Evolutionary conservation across 2,113 vertebrate species (phyloP).

Genomic region (Cinclus mexicanus): DNA sequence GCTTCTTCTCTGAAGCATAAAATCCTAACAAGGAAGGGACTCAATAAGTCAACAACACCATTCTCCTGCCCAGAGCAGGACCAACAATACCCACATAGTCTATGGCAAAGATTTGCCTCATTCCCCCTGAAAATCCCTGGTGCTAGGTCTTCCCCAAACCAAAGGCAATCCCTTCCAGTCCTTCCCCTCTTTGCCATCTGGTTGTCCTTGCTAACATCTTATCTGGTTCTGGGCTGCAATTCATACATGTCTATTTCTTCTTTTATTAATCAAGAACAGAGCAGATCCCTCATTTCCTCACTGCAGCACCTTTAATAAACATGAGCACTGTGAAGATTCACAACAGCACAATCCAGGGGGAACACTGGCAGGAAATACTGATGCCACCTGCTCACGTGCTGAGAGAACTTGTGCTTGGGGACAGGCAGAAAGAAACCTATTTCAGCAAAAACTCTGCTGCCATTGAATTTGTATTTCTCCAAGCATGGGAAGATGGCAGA

Average conservation of each 20-base stretch:
- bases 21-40: neutral
- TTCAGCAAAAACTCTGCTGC: neutral
- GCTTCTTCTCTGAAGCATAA: neutral
- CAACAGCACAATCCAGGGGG: neutral
- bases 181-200: neutral
- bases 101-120: neutral
- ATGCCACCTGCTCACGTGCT: neutral
- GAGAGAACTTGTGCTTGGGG: neutral
- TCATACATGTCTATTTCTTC: neutral
- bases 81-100: neutral
- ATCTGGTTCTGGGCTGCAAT: neutral
- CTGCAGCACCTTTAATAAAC: neutral
- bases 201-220: neutral
- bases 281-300: neutral
- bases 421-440: neutral
- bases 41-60: neutral
- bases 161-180: neutral
- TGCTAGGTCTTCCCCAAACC: neutral
- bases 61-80: neutral
- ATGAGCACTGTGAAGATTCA: neutral
- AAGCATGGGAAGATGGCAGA: neutral
- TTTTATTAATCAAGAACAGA: neutral
- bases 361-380: neutral
- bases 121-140: neutral
- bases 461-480: neutral